Conservation (phyloP, 2,113 vertebrate genomes). For the Archilochus colubris region DNA sequence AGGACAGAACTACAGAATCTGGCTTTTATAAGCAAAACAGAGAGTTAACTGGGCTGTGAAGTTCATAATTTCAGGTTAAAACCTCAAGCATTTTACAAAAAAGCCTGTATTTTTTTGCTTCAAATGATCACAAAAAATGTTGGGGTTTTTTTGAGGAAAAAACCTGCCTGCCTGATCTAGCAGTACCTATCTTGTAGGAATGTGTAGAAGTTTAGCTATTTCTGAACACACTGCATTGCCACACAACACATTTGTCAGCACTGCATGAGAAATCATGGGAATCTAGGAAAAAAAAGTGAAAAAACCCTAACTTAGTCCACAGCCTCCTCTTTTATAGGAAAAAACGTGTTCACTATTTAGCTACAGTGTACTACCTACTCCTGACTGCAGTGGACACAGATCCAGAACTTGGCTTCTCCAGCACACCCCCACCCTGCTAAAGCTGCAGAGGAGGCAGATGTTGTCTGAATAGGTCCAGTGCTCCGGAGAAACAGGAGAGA, state of each 20-base stretch:
- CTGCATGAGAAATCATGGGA: constrained; percentile 1
- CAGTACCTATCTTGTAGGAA: background rate
- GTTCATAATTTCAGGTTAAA: background rate
- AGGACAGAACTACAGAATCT: background rate
- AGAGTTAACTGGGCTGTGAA: background rate
- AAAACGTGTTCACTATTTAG: constrained; percentile 19
- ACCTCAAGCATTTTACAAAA: background rate
- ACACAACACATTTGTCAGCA: background rate
- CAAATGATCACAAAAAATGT: background rate
- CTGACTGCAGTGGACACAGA: background rate
- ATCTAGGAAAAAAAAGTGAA: background rate
- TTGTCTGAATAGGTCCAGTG: background rate
- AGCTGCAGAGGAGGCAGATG: background rate
- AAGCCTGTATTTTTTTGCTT: background rate
- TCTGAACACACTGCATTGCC: background rate
- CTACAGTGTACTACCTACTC: background rate
- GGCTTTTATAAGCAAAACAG: background rate
- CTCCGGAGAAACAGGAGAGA: background rate
- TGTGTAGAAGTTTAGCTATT: background rate
- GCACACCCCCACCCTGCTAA: constrained; percentile 1
- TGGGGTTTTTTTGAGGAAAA: background rate
- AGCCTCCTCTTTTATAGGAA: background rate
- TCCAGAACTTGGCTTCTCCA: constrained; percentile 15
- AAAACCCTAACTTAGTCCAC: background rate
- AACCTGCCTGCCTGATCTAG: background rate